Base-by-base conservation (phyloP, 2,797 vertebrate genomes). In the Rhynchotus rufescens region DNA sequence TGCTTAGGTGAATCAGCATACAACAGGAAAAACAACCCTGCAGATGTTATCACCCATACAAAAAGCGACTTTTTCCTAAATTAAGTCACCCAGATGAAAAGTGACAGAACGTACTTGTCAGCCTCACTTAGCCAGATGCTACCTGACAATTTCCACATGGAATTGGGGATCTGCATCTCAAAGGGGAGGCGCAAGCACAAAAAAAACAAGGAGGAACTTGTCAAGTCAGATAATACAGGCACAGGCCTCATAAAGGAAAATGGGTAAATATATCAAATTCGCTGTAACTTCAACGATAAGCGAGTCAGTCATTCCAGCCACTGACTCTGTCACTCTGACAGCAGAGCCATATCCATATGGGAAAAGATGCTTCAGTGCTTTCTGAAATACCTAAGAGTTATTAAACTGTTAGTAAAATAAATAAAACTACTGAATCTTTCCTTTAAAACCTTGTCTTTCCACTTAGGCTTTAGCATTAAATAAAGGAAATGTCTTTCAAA, bases 61-160 rank as follows among this genome's bases (percentile, higher is more conserved):
- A 54, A 57, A 94, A 36, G 32, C 26, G 25, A 36, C 17, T 84
- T 68, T 36, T 76, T 61, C 74, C 40, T 32, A 15, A 32, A 54
- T 23, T 69, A 44, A 69, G 38, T 81, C 40, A 82, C 78, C 80
- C 21, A 86, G 86, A 38, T 28, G 22, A 82, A 82, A 82, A 32
- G 42, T 52, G 85, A 82, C 80, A 91, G 77, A 32, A 82, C 20
- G 57, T 38, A 54, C 64, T 89, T 88, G 83, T 84, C 92, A 88
- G 80, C 65, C 76, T 81, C 32, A 11, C 65, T 94, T 93, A 82
- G 81, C 65, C 19, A 79, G 64, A 93, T 86, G 36, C 67, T 88
- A 68, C 86, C 90, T 86, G 92, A 94, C 80, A 96, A 89, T 84
- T 88, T 77, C 75, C 80, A 82, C 80, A 34, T 26, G 49, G 64